Conservation (phyloP, 2,797 vertebrate genomes). For the Danio kyathit region DNA sequence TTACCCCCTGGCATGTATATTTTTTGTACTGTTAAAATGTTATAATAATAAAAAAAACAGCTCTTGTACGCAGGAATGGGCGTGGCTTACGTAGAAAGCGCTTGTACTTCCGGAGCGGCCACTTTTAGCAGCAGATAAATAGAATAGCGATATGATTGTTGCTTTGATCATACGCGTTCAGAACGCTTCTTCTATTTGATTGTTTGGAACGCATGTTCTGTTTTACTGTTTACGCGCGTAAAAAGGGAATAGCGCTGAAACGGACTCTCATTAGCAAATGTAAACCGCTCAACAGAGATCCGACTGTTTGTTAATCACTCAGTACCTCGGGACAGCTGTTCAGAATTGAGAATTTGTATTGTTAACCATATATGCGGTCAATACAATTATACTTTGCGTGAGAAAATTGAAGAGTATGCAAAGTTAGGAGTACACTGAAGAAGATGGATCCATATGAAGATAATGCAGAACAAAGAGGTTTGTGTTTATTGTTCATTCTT, state of each 20-base stretch:
- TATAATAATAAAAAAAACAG: no score
- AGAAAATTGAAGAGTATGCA: no score
- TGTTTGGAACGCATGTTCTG: no score
- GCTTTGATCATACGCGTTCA: neutral
- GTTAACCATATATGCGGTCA: neutral
- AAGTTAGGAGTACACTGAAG: neutral
- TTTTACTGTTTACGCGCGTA: no score
- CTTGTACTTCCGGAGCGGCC: neutral
- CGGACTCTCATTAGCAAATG: neutral
- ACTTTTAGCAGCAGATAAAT: neutral
- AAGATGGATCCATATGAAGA: slow-evolving; percentile 46
- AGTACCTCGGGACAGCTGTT: neutral
- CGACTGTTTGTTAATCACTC: neutral
- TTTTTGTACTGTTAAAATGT: no score
- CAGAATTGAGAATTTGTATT: neutral
- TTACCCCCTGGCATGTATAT: no score
- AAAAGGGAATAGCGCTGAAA: neutral
- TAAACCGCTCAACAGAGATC: neutral
- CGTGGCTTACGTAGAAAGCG: neutral
- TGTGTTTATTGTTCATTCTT: neutral
- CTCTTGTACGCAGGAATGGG: neutral
- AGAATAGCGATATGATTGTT: no score
- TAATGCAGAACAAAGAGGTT: slow-evolving; percentile 55
- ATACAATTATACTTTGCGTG: neutral
- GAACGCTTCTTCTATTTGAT: no score